Evolutionary conservation across 1,140 invertebrate species (phyloP), one percentile per base, ranked within the genome.

Genomic region (Cecropterus lyciades): DNA sequence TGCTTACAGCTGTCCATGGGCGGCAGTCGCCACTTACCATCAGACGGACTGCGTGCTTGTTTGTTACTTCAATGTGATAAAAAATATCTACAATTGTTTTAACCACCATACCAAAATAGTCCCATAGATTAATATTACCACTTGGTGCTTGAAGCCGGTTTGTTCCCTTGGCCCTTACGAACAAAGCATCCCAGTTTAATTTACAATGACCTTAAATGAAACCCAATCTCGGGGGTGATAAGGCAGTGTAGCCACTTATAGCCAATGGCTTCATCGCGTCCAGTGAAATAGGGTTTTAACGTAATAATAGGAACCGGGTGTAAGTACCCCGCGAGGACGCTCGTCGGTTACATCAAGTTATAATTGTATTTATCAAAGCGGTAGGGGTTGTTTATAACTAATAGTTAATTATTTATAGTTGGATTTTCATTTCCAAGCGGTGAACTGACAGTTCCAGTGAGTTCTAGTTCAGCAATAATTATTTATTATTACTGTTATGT

Each of bases 221-320:
- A 60, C 37, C 56, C 56, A 60, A 60, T 60, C 56, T 60, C 43
- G 56, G 20, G 56, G 43, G 13, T 48, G 42, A 60, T 60, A 37
- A 48, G 43, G 6, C 53, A 20, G 37, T 56, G 53, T 56, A 33
- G 43, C 43, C 56, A 33, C 43, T 62, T 62, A 62, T 20, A 49
- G 16, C 45, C 57, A 49, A 49, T 62, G 57, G 20, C 30, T 62
- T 49, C 45, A 13, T 16, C 10, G 7, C 45, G 46, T 62, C 57
- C 57, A 16, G 15, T 37, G 15, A 40, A 62, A 62, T 49, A 49
- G 57, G 43, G 45, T n/a, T n/a, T 62, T 49, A 37, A 48, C 46
- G 57, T 46, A 49, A 62, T 62, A 62, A 62, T 62, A 52, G 27
- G 49, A 33, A 15, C 43, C 14, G 14, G 13, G 20, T n/a, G 13